Conservation (phyloP, 2,888 invertebrate genomes). For the Agrochola lota region DNA sequence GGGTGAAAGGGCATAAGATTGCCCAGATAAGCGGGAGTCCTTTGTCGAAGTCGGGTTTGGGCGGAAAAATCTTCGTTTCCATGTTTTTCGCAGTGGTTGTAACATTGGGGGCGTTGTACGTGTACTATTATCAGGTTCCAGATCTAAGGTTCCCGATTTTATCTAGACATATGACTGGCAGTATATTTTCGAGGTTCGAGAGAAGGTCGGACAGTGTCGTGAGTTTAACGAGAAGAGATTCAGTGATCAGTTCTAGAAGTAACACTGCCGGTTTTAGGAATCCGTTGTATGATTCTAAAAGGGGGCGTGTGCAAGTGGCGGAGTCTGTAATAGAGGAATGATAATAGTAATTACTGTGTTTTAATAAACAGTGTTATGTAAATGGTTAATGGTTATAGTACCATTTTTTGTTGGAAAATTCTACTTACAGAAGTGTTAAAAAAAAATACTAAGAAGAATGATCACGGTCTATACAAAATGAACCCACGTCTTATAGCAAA, state of each 20-base stretch:
- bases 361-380: too few relatives aligned
- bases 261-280: constrained; percentile 84
- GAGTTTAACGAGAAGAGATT: constrained; percentile 84
- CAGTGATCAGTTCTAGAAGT: constrained; percentile 74
- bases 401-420: too few relatives aligned
- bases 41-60: constrained; percentile 75
- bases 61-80: constrained; percentile 80
- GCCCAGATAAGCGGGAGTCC: constrained; percentile 80
- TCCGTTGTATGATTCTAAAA: constrained; percentile 85
- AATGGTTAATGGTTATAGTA: too few relatives aligned
- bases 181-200: constrained; percentile 78
- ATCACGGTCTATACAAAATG: too few relatives aligned
- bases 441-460: too few relatives aligned
- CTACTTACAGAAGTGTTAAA: too few relatives aligned
- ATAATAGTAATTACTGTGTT: neutral
- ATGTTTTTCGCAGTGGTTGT: constrained; percentile 81
- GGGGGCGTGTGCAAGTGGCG: constrained; percentile 79
- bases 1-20: constrained; percentile 74
- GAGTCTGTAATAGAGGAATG: constrained; percentile 73
- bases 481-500: too few relatives aligned
- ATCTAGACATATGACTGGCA: constrained; percentile 65
- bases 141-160: constrained; percentile 70
- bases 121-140: constrained; percentile 81
- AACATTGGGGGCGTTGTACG: constrained; percentile 77
- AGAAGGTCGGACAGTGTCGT: constrained; percentile 85